Base-by-base conservation (phyloP, 1,140 invertebrate species). In the Magallana gigas region DNA sequence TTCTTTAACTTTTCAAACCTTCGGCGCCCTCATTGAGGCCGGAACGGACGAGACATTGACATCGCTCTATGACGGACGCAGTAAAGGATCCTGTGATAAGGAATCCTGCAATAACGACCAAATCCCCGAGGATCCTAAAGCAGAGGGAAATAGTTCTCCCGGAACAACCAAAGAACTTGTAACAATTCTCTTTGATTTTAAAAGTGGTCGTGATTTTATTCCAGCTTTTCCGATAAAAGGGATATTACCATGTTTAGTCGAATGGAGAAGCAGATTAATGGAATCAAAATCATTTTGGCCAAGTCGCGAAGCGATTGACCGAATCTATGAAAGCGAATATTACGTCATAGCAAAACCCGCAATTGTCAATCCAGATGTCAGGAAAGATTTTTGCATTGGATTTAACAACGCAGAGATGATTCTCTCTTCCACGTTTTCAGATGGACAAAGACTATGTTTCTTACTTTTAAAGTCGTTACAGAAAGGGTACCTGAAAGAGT, bases 331-430 rank as follows among this genome's bases (percentile, higher is more conserved):
- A 57, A 81, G 85, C 64, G 83, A 89, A 60, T 89, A 64, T 64
- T 89, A 80, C 18, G 85, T 86, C 58, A 68, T 88, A 14, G 87
- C 87, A 48, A 88, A 88, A 85, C 87, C 87, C 12, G 87, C 83
- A 18, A 58, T 58, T 57, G 18, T 64, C 9, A 88, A 81, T 16
- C 23, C 11, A 11, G 68, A 88, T 0, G 57, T n/a, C 14, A n/a
- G 12, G 3, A 88, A 88, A 68, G 87, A 88, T 18, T 88, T 88
- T 62, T 88, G 87, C 56, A 58, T 88, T 7, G 83, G 82, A 1
- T 88, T 84, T 29, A 88, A 85, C 71, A 80, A 80, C 16, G 87
- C 29, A 12, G 87, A 88, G 80, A 76, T 84, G 62, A 88, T 60
- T 60, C 18, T 84, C 12, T 36, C 81, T 23, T 18, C 48, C 56